Evolutionary conservation across 2,113 vertebrate species (phyloP).

Genomic region (Ictalurus furcatus): DNA sequence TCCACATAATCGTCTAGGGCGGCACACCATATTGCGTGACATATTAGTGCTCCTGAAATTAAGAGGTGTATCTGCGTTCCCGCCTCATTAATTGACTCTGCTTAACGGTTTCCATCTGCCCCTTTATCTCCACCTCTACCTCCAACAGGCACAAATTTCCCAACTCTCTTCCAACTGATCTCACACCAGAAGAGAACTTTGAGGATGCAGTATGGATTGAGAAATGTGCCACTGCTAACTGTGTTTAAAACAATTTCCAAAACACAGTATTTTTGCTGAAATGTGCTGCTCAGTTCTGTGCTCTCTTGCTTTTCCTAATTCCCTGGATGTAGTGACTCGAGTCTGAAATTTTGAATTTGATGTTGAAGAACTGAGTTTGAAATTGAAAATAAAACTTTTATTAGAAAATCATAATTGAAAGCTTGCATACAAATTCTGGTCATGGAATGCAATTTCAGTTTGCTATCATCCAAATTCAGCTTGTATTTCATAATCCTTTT

Average conservation of each 20-base stretch:
- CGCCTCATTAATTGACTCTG: background rate
- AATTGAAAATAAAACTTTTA: background rate
- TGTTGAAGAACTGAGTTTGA: background rate
- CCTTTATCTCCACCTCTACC: background rate
- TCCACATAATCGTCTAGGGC: background rate
- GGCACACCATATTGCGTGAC: background rate
- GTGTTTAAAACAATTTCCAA: background rate
- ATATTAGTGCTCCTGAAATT: background rate
- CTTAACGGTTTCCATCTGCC: background rate
- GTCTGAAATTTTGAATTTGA: background rate
- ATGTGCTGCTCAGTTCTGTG: background rate
- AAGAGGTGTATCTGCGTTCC: background rate
- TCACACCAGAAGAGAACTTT: background rate
- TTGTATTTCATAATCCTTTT: background rate
- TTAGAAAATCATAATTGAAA: background rate
- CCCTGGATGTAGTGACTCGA: background rate
- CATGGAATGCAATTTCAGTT: background rate
- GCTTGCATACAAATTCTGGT: background rate
- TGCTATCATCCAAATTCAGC: background rate
- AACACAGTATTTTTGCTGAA: background rate
- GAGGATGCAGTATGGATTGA: background rate
- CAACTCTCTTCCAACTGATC: background rate
- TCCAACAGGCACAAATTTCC: background rate
- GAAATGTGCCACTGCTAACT: background rate
- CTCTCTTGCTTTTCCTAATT: background rate